phyloP scores from a whole-genome alignment of 2,113 vertebrate species.

The Tursiops truncatus region DNA sequence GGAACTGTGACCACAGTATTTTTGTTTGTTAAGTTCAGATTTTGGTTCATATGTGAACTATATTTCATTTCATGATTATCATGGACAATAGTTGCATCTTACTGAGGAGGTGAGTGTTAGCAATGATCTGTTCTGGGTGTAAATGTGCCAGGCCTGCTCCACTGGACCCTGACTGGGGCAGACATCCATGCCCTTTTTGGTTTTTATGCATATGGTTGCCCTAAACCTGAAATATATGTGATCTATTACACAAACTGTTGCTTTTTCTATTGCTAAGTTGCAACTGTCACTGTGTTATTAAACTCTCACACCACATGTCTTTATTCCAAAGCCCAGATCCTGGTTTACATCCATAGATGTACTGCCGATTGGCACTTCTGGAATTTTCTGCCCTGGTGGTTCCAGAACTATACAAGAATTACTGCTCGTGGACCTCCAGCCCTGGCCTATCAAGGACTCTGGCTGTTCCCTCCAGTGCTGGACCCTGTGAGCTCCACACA shows the following conservation, averaged over 20 bases:
- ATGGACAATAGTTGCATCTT: neutral
- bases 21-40: neutral
- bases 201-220: neutral
- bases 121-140: neutral
- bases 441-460: no score
- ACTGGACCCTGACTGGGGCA: neutral
- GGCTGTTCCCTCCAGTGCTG: neutral
- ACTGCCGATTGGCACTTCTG: neutral
- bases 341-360: neutral
- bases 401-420: neutral
- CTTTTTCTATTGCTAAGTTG: neutral
- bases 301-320: neutral
- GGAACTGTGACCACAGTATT: neutral
- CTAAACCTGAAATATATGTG: neutral
- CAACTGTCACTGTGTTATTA: neutral
- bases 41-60: neutral
- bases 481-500: fast-evolving
- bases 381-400: neutral
- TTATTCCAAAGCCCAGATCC: neutral
- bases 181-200: neutral
- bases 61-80: neutral
- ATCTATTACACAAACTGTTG: neutral
- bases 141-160: neutral
- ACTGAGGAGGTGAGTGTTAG: neutral
- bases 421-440: neutral